Evolutionary conservation across 1,140 invertebrate species (phyloP), one percentile per base, ranked within the genome.

Genomic region (Drosophila eugracilis): DNA sequence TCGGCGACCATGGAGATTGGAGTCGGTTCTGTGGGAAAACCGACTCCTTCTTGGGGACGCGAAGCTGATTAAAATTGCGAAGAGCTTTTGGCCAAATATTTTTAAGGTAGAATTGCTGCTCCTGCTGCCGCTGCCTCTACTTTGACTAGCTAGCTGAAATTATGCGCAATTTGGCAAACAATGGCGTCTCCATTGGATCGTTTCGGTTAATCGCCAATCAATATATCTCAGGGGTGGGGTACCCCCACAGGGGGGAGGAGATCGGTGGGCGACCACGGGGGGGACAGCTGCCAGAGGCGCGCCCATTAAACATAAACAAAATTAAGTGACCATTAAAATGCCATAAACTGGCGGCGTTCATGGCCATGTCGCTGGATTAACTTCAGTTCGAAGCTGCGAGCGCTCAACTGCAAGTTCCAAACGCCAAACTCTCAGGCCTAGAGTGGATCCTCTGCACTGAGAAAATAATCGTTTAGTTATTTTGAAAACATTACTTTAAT

Each of bases 311-410:
- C 90, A 91, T 91, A 91, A 91, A 91, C 90, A 91, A 91, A 91
- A 91, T 91, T 91, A 91, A 91, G 86, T 91, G 90, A 91, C 90
- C 90, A 91, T 91, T 91, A 91, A 91, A 91, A 91, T 91, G 90
- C 90, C 90, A 91, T 91, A 91, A 91, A 91, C 77, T 85, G 81
- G 81, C 81, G 80, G 75, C 80, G 79, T 85, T 75, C 80, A 85
- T 85, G 79, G 76, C 42, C 76, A 86, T 74, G 81, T 74, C 54
- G 65, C 65, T 73, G 76, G 65, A 76, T 85, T 75, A 75, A 74
- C 58, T 62, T 34, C 55, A 59, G 69, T 47, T 39, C 67, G 52
- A 12, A 14, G 67, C 37, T 34, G 12, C 17, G 44, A 42, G 42
- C 48, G 39, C 10, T 34, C 32, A 34, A 36, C 66, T 63, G 36